Base-by-base conservation (phyloP, 2,113 vertebrate genomes). In the Eubucco bourcierii region DNA sequence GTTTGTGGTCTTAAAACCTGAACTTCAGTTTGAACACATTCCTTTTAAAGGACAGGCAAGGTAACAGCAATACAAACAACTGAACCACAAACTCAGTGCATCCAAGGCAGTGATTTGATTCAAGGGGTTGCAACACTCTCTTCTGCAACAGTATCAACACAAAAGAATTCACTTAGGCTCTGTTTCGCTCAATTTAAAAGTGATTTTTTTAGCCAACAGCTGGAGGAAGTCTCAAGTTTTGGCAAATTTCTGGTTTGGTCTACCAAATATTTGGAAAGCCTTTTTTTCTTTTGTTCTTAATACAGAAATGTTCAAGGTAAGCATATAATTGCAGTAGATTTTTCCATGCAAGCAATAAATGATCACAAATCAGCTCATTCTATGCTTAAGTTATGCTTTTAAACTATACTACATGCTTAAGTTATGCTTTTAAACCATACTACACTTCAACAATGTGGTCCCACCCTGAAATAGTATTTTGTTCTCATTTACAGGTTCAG, bases 401-500 rank as follows among this genome's bases (percentile, higher is more conserved):
- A 37, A 95, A 63, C 7, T 50, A 7, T 29, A 56, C 16, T 31
- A 55, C 14, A 16, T 31, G 44, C 44, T 59, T 46, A 72, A 74
- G 14, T 80, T 33, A 59, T 2, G 4, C 33, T 50, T 58, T 70
- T 66, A 37, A 95, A 63, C 7, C 44, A 7, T 29, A 56, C 16
- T 31, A 55, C 14, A 16, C 11, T 37, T 87, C 5, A 13, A 73
- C 92, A 87, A 58, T 17, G 8, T 33, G 20, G 10, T 23, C 11
- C 33, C 46, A 65, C 82, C 52, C 5, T 29, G 7, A 95, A 87
- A 65, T 61, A 70, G 74, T 7, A 87, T 76, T 68, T 58, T 88
- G 18, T 94, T 95, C 95, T 93, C 84, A 75, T 96, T 97, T 78
- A 90, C 97, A 99, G 99, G 98, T 55, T 98, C 98, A 71, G 94